Evolutionary conservation across 2,113 vertebrate genomes (phyloP).

Genomic region (Nyctereutes procyonoides): DNA sequence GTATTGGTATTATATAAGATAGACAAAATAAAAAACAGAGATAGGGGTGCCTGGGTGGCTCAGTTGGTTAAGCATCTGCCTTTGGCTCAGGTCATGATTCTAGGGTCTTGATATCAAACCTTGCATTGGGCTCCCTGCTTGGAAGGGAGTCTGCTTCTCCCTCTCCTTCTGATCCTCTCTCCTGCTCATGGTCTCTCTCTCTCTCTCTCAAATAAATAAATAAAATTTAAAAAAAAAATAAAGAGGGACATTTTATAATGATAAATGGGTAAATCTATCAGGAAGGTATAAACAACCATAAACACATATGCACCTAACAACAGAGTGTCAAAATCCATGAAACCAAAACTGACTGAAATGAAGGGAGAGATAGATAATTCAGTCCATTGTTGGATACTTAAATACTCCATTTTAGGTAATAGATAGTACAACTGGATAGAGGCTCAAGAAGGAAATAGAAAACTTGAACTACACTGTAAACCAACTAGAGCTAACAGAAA

Average conservation of each 20-base stretch:
- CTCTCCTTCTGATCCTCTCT: no score
- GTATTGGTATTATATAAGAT: neutral
- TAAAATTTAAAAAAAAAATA: no score
- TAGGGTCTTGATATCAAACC: no score
- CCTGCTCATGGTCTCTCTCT: no score
- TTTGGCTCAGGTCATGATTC: no score
- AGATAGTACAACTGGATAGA: neutral
- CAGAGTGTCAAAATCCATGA: neutral
- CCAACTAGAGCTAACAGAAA: rapidly evolving
- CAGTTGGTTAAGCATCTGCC: no score
- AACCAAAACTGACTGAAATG: neutral
- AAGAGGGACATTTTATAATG: neutral
- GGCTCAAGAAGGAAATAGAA: neutral
- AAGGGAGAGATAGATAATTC: neutral
- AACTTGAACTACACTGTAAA: no score
- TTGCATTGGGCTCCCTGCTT: no score
- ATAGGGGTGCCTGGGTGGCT: no score
- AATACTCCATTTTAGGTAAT: neutral
- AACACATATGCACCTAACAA: neutral
- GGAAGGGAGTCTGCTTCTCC: no score
- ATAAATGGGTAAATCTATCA: neutral
- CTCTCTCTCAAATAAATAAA: no score
- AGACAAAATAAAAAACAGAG: neutral
- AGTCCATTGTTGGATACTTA: neutral
- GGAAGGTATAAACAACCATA: neutral